phyloP scores from a whole-genome alignment of 2,888 invertebrate species.

The Cerastoderma edule region DNA sequence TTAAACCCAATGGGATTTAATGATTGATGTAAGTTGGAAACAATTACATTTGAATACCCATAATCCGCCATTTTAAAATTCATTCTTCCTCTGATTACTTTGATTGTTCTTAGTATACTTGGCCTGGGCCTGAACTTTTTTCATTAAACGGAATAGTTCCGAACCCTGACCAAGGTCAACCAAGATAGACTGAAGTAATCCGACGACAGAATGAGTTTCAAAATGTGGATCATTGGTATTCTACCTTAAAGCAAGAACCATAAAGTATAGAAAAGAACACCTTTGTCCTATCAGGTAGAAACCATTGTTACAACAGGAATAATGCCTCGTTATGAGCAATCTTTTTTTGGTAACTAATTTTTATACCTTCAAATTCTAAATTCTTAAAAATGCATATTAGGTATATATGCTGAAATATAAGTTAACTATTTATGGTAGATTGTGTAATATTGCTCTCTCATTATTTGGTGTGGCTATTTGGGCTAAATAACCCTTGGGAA shows the following conservation, averaged over 20 bases:
- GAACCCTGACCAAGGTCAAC: conserved; percentile 15
- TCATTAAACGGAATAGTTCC: neutral
- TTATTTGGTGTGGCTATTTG: too few relatives aligned
- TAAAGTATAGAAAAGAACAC: neutral
- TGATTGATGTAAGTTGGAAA: too few relatives aligned
- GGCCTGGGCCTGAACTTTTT: neutral
- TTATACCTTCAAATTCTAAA: too few relatives aligned
- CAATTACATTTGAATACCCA: too few relatives aligned
- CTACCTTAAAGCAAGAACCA: neutral
- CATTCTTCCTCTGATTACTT: too few relatives aligned
- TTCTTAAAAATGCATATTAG: neutral
- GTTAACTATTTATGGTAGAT: neutral
- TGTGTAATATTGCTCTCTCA: too few relatives aligned
- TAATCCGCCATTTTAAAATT: too few relatives aligned
- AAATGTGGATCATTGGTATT: conserved; percentile 22
- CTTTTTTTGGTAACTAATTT: neutral
- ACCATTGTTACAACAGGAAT: conserved; percentile 1
- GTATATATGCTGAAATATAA: neutral
- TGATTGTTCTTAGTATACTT: neutral
- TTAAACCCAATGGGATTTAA: too few relatives aligned
- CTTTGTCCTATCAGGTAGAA: too few relatives aligned
- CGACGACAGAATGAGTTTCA: neutral
- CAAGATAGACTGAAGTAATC: conserved; percentile 9
- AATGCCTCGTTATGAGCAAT: conserved; percentile 6
- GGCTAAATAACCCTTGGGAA: too few relatives aligned